Evolutionary conservation across 2,113 vertebrate genomes (phyloP), one percentile per base, ranked within the genome.

Genomic region (Ameiurus melas): DNA sequence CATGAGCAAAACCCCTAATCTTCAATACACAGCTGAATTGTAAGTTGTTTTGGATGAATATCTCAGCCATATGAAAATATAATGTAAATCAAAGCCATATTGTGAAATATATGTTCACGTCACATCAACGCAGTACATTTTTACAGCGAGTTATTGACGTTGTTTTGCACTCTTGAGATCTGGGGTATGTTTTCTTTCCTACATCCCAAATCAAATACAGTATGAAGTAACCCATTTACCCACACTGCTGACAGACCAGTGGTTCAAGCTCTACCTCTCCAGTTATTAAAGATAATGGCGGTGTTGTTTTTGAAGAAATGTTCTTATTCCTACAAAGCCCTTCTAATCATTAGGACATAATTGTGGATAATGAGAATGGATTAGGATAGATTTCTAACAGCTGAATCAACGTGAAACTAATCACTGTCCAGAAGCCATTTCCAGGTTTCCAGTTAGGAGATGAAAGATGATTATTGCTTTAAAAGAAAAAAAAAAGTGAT

Each of bases 281-380:
- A 85, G 20, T 73, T 20, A 70, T 30, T 73, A 71, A 55, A 85
- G 8, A 25, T 43, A 62, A 62, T 60, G 30, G 57, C 53, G 14
- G 12, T 39, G 30, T 9, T 30, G 14, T 57, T 85, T 68, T 57
- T 57, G 12, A 57, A 55, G 19, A 71, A 71, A 85, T n/a, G 19
- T 5, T 36, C 66, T 55, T 55, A 85, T 85, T 85, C 62, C 19
- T 55, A 16, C n/a, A 85, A 3, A 36, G 51, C 30, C 30, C 70
- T 43, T 86, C 47, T 60, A 62, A 20, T 39, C 70, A 78, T 20
- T 33, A 60, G 71, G 73, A 86, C 68, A 86, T 14, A 27, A 62
- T 3, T 30, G 1, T n/a, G 36, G 71, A 19, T 30, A 78, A 86
- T 30, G 19, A 86, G 30, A 75, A 36, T 62, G 12, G 55, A 86